Evolutionary conservation across 2,888 invertebrate genomes (phyloP).

Genomic region (Leptogaster cylindrica): DNA sequence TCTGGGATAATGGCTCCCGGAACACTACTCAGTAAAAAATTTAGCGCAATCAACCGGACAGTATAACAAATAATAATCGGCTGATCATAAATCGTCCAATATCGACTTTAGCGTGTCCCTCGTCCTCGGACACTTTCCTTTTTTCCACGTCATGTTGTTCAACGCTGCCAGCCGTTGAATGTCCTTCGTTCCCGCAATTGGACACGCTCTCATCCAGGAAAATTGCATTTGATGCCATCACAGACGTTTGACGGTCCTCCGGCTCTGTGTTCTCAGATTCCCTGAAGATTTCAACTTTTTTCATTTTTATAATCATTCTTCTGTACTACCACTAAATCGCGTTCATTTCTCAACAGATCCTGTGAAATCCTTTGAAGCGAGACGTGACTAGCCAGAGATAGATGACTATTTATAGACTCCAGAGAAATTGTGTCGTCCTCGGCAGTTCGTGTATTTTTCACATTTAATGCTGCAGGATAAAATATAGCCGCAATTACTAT

Average conservation of each 20-base stretch:
- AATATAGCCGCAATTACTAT: constrained; percentile 51
- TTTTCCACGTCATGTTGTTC: too few species aligned
- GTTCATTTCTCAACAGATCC: constrained; percentile 49
- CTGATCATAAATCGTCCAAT: constrained; percentile 57
- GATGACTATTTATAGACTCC: constrained; percentile 57
- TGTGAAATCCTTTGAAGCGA: constrained; percentile 46
- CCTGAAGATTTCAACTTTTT: constrained; percentile 24
- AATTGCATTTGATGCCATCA: constrained; percentile 19
- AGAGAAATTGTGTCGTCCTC: constrained; percentile 57
- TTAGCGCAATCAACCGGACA: constrained; percentile 57
- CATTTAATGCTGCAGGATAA: constrained; percentile 49
- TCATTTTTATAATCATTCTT: constrained; percentile 42
- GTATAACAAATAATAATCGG: constrained; percentile 59
- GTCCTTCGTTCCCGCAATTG: too few species aligned
- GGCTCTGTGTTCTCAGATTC: constrained; percentile 4
- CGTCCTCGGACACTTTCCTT: too few species aligned
- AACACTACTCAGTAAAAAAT: constrained; percentile 58
- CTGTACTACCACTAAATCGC: constrained; percentile 48
- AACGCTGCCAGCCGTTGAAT: too few species aligned
- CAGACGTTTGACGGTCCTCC: constrained; percentile 45
- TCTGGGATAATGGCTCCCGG: constrained; percentile 72
- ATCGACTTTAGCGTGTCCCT: background rate
- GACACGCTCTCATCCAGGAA: constrained; percentile 1
- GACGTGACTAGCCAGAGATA: constrained; percentile 51
- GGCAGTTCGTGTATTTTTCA: constrained; percentile 36